Base-by-base conservation (phyloP, 2,113 vertebrate genomes). In the Echinops telfairi region DNA sequence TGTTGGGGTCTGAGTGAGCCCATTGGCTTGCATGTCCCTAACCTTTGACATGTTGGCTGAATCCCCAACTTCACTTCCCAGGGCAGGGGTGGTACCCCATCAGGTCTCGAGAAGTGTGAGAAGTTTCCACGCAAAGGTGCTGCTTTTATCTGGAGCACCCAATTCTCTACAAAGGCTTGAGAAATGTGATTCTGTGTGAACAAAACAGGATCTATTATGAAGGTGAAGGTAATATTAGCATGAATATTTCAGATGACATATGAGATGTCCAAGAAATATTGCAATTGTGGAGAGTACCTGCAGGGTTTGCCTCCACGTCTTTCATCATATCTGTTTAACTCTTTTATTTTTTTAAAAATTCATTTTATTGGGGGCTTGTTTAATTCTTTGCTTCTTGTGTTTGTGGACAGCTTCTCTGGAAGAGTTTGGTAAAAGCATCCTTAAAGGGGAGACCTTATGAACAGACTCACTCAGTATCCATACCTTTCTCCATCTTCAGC, bases 241-340 rank as follows among this genome's bases (percentile, higher is more conserved):
- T 10, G 53, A 58, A 76, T 47, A 88, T 77, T 91, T 82, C 73
- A 82, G 89, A 43, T 82, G n/a, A 86, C 79, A 62, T 47, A 58
- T 22, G 33, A 88, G 22, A 88, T 68, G 23, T 58, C 75, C 43
- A 86, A 77, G 17, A 83, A 92, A 60, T 68, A 20, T 64, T 64
- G 43, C n/a, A 73, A 64, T 36, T 66, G 19, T 79, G 40, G 62
- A 82, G 23, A 43, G 25, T 66, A 14, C 40, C 33, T 66, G 68
- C 60, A 57, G 47, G 1, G 16, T 58, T 79, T 75, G 57, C 53
- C n/a, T 53, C 58, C 8, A 27, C 0, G 38, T 6, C 22, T 12
- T 77, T 82, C 29, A 0, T 10, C 14, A 4, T 53, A 31, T 85
- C 64, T 78, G n/a, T 53, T 58, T 36, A 27, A 86, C 29, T 92